Base-by-base conservation (phyloP, 2,113 vertebrate genomes). In the Macheiramphus alcinus region DNA sequence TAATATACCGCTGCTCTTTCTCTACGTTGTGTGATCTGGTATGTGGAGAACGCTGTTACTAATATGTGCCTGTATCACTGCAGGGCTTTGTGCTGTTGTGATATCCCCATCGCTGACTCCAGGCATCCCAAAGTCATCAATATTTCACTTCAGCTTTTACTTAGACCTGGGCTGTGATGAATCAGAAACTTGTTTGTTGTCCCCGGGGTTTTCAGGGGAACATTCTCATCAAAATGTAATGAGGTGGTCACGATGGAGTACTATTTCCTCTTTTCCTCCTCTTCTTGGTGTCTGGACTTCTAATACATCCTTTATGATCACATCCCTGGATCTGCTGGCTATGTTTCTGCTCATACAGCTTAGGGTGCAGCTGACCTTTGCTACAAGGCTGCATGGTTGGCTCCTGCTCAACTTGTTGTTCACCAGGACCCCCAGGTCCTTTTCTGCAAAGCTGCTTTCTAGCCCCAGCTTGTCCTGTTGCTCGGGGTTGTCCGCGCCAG, bases 1-100 rank as follows among this genome's bases (percentile, higher is more conserved):
- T 23, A 20, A 70, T 1, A 4, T 16, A 3, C 11, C 45, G 45
- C 16, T 70, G 50, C 25, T 83, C 14, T 59, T 70, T 2, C 23
- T 56, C 16, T 15, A 0, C 16, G 18, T 29, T 7, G 21, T 73
- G 72, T 86, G 55, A 50, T 58, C 34, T 43, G 48, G 34, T 14
- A 29, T 0, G 4, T 13, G 73, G 45, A n/a, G 55, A 31, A 14
- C 0, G 5, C 6, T 8, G 3, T 42, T 25, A 0, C 9, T 58
- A 11, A 11, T 1, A 11, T 1, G 2, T 22, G 32, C 26, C 40
- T 55, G 25, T 43, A 38, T 36, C 56, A 6, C 40, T 9, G 19
- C 0, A 6, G 21, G 20, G 31, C 52, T 80, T 43, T 48, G 52
- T 31, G 92, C 47, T 63, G 36, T 3, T 47, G n/a, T 32, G 38